A percentile compares a stretch with the other conserved stretches of the same genome.
phyloP scores from a whole-genome alignment of 2,797 vertebrate species.

The Notolepis coatsorum region DNA sequence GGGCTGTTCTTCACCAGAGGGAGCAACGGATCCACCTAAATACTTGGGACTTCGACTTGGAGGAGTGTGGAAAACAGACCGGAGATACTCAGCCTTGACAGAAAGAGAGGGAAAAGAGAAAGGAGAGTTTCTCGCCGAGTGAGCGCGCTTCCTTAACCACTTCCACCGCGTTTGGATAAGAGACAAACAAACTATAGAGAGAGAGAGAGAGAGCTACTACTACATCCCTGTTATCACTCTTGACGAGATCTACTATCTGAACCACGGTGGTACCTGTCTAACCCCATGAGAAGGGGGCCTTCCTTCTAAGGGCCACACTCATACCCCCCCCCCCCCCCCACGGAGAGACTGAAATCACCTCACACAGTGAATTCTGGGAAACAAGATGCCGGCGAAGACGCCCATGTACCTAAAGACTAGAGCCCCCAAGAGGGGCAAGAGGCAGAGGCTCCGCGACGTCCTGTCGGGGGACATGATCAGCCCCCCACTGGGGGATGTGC shows the following conservation, averaged over 20 bases:
- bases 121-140: slow-evolving; percentile 7
- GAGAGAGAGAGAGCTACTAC: not conserved
- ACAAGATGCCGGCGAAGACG: slow-evolving; percentile 86
- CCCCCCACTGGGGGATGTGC: slow-evolving; percentile 85
- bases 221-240: not conserved
- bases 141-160: slow-evolving; percentile 21
- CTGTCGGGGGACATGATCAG: slow-evolving; percentile 89
- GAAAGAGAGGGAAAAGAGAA: not conserved
- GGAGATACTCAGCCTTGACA: slow-evolving; percentile 1
- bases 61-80: slow-evolving; percentile 11
- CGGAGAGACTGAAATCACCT: slow-evolving; percentile 1
- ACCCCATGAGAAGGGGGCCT: not conserved
- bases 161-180: not conserved
- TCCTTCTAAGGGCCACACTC: not conserved
- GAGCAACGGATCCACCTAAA: slow-evolving; percentile 33
- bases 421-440: slow-evolving; percentile 83
- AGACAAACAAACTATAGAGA: no score
- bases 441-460: slow-evolving; percentile 80
- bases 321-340: no score
- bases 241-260: not conserved
- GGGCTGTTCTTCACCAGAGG: not conserved
- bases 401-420: slow-evolving; percentile 87
- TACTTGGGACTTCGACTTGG: slow-evolving; percentile 25
- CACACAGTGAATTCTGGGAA: slow-evolving; percentile 31
- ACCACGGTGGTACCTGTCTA: not conserved